Evolutionary conservation across 2,888 invertebrate genomes (phyloP), one percentile per base, ranked within the genome.

Genomic region (Diarsia brunnea): DNA sequence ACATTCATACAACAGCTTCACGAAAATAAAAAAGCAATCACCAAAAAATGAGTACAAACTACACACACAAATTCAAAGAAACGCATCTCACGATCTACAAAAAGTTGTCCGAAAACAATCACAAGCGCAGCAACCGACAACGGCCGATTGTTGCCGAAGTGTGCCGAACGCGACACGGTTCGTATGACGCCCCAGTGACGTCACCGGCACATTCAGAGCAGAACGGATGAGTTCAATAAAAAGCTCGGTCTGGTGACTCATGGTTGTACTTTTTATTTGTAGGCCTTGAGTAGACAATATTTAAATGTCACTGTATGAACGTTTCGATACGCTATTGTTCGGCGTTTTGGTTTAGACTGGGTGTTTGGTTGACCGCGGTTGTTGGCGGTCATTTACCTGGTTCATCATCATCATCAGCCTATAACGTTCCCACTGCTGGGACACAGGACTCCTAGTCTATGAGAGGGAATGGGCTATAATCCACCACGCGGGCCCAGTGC

Each of bases 141-240:
- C 69, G 45, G 43, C 68, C 89, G 88, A 87, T 77, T 73, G 79
- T 84, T 27, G 71, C 53, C 88, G 88, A 75, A 88, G 27, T 81
- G 61, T 75, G 79, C 87, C 87, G 88, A 88, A 38, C 73, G 71
- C 78, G 81, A 81, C 78, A 84, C 78, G 88, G 82, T 78, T 79
- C 88, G 79, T 14, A 74, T 60, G 61, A 69, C 77, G 76, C 69
- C 73, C 63, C 60, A 63, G 12, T 89, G 84, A 89, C 87, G 87
- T 88, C 87, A 88, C 68, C 27, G 63, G 60, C 65, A 45, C 78
- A 87, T 87, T 79, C 72, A 82, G 89, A 89, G 79, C 89, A 81
- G 81, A 86, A 89, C 87, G 78, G 68, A 78, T 84, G 79, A 69
- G 64, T 67, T 73, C 51, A 51, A 68, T 53, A 76, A 83, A 83